phyloP scores from a whole-genome alignment of 2,888 invertebrate genomes.

The Allophyes oxyacanthae region DNA sequence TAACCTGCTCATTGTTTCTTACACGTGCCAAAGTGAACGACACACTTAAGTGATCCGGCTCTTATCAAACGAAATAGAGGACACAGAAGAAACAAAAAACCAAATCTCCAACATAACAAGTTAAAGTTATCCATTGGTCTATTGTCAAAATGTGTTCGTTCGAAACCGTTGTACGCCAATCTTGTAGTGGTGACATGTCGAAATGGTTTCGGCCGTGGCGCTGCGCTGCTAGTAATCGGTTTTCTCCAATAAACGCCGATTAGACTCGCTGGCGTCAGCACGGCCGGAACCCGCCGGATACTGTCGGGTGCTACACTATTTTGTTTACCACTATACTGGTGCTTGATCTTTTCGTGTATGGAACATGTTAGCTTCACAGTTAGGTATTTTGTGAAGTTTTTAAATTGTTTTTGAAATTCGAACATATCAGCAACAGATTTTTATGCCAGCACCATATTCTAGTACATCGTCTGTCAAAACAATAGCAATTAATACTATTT shows the following conservation, averaged over 20 bases:
- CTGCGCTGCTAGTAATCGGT: slow-evolving; percentile 83
- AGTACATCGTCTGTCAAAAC: neutral
- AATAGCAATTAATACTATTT: neutral
- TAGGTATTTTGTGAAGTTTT: neutral
- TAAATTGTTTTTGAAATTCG: slow-evolving; percentile 1
- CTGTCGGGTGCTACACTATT: slow-evolving; percentile 60
- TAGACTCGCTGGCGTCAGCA: slow-evolving; percentile 89
- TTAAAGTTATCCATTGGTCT: slow-evolving; percentile 36
- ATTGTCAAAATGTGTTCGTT: slow-evolving; percentile 54
- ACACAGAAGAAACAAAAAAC: neutral
- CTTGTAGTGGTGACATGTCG: slow-evolving; percentile 82
- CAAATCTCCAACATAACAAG: slow-evolving; percentile 28
- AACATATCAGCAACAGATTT: neutral
- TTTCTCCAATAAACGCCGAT: slow-evolving; percentile 89
- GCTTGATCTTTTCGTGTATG: slow-evolving; percentile 21
- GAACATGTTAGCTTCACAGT: slow-evolving; percentile 2
- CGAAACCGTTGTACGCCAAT: slow-evolving; percentile 39
- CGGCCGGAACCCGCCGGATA: slow-evolving; percentile 74
- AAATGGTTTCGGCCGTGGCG: slow-evolving; percentile 81
- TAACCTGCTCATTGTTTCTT: slow-evolving; percentile 11
- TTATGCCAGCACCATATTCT: neutral
- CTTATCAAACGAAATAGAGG: neutral
- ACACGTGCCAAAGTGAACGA: slow-evolving; percentile 16
- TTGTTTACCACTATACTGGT: slow-evolving; percentile 49
- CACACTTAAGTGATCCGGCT: slow-evolving; percentile 8